Evolutionary conservation across 2,888 invertebrate species (phyloP), one percentile per base, ranked within the genome.

Genomic region (Brassicogethes aeneus): DNA sequence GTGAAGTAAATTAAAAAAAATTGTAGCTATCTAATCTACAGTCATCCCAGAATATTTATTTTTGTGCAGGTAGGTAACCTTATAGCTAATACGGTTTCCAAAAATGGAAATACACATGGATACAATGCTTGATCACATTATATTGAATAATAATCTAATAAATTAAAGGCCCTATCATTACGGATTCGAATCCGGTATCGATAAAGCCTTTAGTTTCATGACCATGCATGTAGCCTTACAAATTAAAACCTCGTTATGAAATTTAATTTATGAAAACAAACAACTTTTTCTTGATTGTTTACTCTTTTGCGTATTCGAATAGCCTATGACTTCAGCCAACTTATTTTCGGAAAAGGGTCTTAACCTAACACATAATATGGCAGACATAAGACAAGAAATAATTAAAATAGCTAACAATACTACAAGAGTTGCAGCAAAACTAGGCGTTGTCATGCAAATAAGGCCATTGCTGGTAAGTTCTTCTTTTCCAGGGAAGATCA

Each of bases 391-490:
- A 62, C 91, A 93, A 7, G 92, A 90, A 43, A 85, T 80, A 41
- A 92, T 71, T 52, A 93, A 71, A 38, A 92, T 85, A 39, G 82
- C 85, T 43, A 93, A 73, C 15, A 93, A 74, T 35, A 92, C 78
- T 37, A 91, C 79, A 16, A 93, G 72, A 16, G 90, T 88, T 17
- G 88, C 85, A 30, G 90, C 85, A 60, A 93, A 93, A 8, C 92
- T 90, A n/a, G 90, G 86, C 2, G 91, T 91, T 1, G 92, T 91
- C 90, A 93, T 91, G 68, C 92, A 93, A 49, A 93, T 90, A 46
- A 90, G 71, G 15, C 79, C 80, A 29, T 58, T 58, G 42, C 59
- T 60, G 2, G 62, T 57, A 15, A 65, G 44, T 49, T 77, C 75
- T 51, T 78, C 77, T 12, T 73, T 70, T 2, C 81, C 78, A 2